Percentiles rank a stretch among this genome's conserved stretches.
These are phyloP conservation scores for Calypte anna DNA, from an alignment of 2,113 vertebrate genomes.

Conservation along the genomic window DNA sequence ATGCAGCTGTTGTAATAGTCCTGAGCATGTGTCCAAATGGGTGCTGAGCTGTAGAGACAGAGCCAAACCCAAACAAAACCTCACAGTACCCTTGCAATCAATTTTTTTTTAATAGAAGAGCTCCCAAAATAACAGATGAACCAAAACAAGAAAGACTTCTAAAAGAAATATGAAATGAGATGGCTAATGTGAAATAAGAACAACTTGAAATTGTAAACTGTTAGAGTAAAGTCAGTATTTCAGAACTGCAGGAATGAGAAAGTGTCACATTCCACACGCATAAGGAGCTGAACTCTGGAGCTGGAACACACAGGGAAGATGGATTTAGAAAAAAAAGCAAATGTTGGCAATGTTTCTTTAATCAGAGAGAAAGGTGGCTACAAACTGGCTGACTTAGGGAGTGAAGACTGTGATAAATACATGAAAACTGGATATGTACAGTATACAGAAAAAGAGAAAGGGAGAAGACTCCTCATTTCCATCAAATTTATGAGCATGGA, in stretches of 20 bases:
- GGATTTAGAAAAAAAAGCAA: background rate
- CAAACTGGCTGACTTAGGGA: background rate
- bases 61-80: background rate
- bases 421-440: background rate
- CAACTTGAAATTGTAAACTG: background rate
- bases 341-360: background rate
- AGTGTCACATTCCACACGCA: rapidly evolving
- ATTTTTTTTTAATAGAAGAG: background rate
- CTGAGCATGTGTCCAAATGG: rapidly evolving
- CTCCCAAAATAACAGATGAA: background rate
- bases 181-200: background rate
- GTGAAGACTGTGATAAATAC: background rate
- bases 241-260: background rate
- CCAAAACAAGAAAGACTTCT: background rate
- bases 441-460: background rate
- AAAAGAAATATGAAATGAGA: background rate
- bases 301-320: background rate
- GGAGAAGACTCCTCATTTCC: background rate
- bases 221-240: background rate
- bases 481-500: background rate
- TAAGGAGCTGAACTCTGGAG: background rate
- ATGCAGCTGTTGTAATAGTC: background rate
- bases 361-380: background rate
- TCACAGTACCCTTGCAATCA: background rate
- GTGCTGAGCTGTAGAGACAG: background rate